Evolutionary conservation across 2,888 invertebrate genomes (phyloP), one percentile per base, ranked within the genome.

Genomic region (Drosophila rellima): DNA sequence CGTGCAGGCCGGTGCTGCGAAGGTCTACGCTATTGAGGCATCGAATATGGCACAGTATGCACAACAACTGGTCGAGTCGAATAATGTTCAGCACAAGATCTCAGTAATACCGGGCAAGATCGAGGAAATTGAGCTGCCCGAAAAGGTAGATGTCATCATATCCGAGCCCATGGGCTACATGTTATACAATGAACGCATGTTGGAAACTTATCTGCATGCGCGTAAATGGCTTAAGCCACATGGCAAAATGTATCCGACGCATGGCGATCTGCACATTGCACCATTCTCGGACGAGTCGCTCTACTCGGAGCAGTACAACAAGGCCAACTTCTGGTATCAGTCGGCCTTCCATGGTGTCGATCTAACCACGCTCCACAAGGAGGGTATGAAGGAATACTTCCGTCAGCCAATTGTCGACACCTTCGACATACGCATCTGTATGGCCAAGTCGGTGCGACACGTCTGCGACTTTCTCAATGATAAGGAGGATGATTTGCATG

Each of bases 91-190:
- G 70, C 97, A 97, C 88, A 96, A 96, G 89, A 97, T 99, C 73
- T 94, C 96, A 73, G 98, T 99, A 4, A 96, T 99, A 83, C 96
- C 99, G 10, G 99, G 99, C 2, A 99, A 99, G 94, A 98, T 99
- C 71, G 99, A 99, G 93, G 99, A 99, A 93, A 97, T 99, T 45
- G 97, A 97, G 81, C 93, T 99, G 73, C 98, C 99, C 1, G 99
- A 99, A 92, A 95, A 94, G 88, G 99, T 99, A 18, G 99, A 99
- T 93, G 96, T 98, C 44, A 99, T 99, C 85, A 97, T 99, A 81
- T 99, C 98, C 1, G 99, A 99, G 93, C 99, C 99, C 0, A 99
- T 99, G 99, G 99, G 99, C n/a, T 99, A 99, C 92, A 99, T 99
- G 99, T 93, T 99, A 62, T 98, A 98, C 93, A 99, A 99, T 93